Conservation (phyloP, 2,113 vertebrate species). For the Pygoscelis antarcticus region DNA sequence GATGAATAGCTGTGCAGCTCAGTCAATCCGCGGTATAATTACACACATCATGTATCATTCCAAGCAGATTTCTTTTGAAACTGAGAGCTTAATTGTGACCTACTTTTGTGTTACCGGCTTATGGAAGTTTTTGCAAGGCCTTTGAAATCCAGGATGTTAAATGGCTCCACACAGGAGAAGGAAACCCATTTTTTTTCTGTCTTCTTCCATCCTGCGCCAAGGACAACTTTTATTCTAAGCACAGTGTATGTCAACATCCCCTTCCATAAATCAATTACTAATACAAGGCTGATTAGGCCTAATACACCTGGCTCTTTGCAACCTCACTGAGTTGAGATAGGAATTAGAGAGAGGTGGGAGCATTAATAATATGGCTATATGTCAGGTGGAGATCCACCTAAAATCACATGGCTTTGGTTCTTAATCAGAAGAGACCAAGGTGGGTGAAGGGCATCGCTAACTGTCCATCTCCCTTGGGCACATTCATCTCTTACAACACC, state of each 20-base stretch:
- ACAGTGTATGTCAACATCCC: neutral
- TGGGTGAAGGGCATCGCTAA: neutral
- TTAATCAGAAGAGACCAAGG: neutral
- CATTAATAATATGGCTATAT: neutral
- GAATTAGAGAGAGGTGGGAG: neutral
- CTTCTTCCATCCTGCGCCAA: neutral
- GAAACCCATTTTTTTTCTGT: neutral
- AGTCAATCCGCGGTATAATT: neutral
- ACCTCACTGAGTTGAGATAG: neutral
- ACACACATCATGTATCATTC: neutral
- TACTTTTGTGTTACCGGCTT: neutral
- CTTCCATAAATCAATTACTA: constrained; percentile 13
- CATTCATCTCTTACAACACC: neutral
- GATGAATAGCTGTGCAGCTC: neutral
- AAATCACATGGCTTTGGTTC: neutral
- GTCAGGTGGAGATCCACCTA: neutral
- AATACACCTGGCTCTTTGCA: neutral
- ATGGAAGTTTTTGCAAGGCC: constrained; percentile 17
- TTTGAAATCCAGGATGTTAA: constrained; percentile 12
- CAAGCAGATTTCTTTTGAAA: constrained; percentile 8
- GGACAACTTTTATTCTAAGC: neutral
- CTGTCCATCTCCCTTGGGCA: neutral
- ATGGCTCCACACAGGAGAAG: neutral
- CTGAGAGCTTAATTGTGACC: constrained; percentile 6
- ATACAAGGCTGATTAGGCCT: neutral